phyloP scores from a whole-genome alignment of 64 coral and sea anemone species.

The Porites australiensis region DNA sequence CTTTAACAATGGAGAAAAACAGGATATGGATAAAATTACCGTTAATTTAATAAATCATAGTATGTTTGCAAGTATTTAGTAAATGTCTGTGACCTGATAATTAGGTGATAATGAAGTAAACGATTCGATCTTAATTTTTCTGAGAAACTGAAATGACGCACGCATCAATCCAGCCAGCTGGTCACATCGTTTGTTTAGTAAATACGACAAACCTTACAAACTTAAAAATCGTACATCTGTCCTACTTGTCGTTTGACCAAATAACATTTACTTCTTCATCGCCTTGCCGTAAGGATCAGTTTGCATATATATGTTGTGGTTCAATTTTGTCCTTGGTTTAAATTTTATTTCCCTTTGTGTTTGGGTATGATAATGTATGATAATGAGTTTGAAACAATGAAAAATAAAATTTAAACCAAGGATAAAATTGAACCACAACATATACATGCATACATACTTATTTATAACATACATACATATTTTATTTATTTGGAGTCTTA shows the following conservation, averaged over 20 bases:
- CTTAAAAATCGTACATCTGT: neutral
- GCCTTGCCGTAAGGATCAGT: neutral
- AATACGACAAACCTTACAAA: neutral
- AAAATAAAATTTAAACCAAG: no score
- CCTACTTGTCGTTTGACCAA: neutral
- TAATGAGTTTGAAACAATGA: no score
- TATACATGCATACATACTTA: no score
- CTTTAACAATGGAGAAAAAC: neutral
- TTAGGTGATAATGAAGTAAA: neutral
- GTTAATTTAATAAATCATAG: neutral
- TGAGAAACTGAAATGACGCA: neutral
- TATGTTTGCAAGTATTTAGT: slow-evolving; percentile 42
- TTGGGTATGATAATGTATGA: no score
- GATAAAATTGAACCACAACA: no score
- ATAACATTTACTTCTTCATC: neutral
- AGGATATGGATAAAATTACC: neutral
- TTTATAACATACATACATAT: no score
- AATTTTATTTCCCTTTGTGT: no score
- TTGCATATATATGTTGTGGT: no score
- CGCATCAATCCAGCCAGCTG: neutral
- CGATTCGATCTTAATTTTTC: neutral
- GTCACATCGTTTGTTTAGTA: neutral
- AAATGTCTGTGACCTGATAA: slow-evolving; percentile 14
- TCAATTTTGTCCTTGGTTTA: no score
- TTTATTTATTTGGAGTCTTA: no score